Conservation (phyloP, 2,888 invertebrate genomes). For the Trichopoda pennipes region DNA sequence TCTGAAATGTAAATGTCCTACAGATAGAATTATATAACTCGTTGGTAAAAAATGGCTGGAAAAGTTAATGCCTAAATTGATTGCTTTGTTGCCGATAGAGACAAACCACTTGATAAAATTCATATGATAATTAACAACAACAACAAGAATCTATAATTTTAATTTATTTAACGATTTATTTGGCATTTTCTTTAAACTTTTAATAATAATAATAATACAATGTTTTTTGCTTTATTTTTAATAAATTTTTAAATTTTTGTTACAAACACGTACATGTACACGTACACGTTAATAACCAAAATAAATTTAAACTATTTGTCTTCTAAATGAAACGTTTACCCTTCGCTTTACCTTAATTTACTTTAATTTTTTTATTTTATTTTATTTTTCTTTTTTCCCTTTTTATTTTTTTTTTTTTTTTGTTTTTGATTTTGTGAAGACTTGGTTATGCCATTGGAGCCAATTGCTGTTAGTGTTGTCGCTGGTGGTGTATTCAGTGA, state of each 20-base stretch:
- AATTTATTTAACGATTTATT: slow-evolving; percentile 4
- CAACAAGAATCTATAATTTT: slow-evolving; percentile 2
- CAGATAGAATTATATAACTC: no score
- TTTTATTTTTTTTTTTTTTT: not conserved
- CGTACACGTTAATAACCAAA: slow-evolving; percentile 29
- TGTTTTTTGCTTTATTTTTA: not conserved
- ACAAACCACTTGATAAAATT: not conserved
- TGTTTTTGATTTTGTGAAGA: slow-evolving; percentile 28
- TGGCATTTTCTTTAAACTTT: slow-evolving; percentile 12
- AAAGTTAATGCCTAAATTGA: no score
- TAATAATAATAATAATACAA: no score
- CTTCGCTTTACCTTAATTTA: slow-evolving; percentile 47
- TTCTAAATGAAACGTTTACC: slow-evolving; percentile 49
- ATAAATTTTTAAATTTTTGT: slow-evolving; percentile 4
- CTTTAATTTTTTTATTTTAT: slow-evolving; percentile 20
- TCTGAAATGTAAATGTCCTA: no score
- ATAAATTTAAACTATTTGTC: slow-evolving; percentile 28
- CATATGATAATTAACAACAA: not conserved
- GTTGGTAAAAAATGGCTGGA: not conserved
- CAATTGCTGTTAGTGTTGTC: slow-evolving; percentile 7
- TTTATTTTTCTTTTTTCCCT: slow-evolving; percentile 6
- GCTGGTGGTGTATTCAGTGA: slow-evolving; percentile 5
- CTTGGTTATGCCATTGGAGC: slow-evolving; percentile 8
- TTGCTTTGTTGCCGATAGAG: no score
- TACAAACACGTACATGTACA: slow-evolving; percentile 34